These are phyloP conservation scores for Hyposmocoma kahamanoa DNA, from an alignment of 1,140 invertebrate species.

Conservation along the genomic window DNA sequence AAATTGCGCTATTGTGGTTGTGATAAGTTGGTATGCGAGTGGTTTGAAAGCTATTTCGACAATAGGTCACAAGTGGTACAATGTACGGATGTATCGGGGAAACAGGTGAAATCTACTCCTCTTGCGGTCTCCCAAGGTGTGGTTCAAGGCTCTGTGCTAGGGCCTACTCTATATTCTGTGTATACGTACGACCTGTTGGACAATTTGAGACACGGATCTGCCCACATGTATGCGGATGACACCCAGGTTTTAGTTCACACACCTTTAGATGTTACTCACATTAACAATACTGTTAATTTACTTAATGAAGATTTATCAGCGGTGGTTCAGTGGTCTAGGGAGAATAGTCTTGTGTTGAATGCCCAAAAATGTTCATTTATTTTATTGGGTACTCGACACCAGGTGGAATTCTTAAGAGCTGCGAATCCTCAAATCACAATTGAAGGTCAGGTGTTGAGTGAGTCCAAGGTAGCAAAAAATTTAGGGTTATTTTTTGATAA, in stretches of 20 bases:
- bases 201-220: background rate
- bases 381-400: background rate
- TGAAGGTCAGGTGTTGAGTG: background rate
- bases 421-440: background rate
- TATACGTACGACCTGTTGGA: background rate
- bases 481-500: background rate
- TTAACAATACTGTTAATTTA: background rate
- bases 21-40: background rate
- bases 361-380: background rate
- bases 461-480: background rate
- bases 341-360: background rate
- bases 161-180: conserved; percentile 2
- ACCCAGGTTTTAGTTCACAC: background rate
- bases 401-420: background rate
- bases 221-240: background rate
- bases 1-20: conserved; percentile 3
- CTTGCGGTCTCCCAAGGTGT: background rate
- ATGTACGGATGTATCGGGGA: background rate
- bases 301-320: background rate
- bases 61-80: background rate
- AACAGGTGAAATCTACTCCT: background rate
- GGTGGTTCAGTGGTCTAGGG: background rate
- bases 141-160: conserved; percentile 1
- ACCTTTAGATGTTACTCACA: background rate
- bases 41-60: background rate